Percentiles rank a stretch among this genome's conserved stretches.
These are phyloP conservation scores for Vimba vimba DNA, from an alignment of 2,113 vertebrate genomes.

Conservation along the genomic window DNA sequence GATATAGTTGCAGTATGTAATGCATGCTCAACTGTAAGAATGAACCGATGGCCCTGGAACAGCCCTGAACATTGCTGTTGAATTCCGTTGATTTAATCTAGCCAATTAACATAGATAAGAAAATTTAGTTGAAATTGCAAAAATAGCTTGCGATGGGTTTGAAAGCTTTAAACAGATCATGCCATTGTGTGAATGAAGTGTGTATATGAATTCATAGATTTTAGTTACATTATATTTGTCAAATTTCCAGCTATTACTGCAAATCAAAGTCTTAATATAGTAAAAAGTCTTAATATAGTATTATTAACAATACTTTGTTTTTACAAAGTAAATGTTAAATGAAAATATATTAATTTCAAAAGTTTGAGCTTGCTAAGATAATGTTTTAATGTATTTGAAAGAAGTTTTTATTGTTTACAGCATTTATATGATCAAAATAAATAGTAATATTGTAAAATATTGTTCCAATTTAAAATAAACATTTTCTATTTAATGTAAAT, in stretches of 20 bases:
- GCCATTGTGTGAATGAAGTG: not conserved
- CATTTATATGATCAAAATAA: not conserved
- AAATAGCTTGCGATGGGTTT: not conserved
- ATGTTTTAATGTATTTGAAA: not conserved
- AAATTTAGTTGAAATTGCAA: not conserved
- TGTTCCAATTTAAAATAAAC: too few relatives aligned
- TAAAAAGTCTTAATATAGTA: not conserved
- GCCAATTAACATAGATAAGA: too few relatives aligned
- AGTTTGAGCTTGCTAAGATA: not conserved
- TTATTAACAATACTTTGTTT: not conserved
- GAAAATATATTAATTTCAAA: not conserved
- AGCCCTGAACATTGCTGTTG: not conserved
- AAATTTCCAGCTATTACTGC: not conserved
- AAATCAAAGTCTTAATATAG: not conserved
- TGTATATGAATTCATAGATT: not conserved
- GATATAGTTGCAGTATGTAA: not conserved
- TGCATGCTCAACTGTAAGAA: not conserved
- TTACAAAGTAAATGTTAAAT: not conserved
- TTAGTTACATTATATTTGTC: not conserved
- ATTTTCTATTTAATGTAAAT: too few relatives aligned
- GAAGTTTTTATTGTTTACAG: not conserved
- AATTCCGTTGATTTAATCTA: not conserved
- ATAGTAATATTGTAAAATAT: too few relatives aligned
- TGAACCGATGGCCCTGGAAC: not conserved
- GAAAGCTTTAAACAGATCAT: not conserved